phyloP scores from a whole-genome alignment of 1,140 invertebrate genomes.

The Drosophila santomea region DNA sequence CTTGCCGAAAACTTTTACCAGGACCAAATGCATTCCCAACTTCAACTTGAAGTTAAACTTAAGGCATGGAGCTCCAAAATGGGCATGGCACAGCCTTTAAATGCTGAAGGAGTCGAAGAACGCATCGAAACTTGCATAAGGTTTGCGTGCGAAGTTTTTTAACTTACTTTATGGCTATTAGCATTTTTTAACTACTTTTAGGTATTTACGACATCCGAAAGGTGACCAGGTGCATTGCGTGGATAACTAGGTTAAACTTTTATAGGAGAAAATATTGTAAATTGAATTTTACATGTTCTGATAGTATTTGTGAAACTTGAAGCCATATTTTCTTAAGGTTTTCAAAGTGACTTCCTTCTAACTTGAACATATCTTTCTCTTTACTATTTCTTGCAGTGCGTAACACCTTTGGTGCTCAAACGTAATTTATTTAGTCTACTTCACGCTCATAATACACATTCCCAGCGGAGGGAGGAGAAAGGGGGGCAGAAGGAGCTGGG shows the following conservation, averaged over 20 bases:
- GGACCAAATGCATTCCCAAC: slow-evolving; percentile 65
- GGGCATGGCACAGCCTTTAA: slow-evolving; percentile 34
- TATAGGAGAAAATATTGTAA: background rate
- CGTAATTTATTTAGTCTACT: slow-evolving; percentile 82
- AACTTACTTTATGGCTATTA: slow-evolving; percentile 75
- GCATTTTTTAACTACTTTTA: slow-evolving; percentile 66
- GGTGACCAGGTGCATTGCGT: slow-evolving; percentile 54
- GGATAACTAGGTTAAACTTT: background rate
- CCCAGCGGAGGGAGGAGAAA: background rate
- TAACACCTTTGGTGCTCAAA: slow-evolving; percentile 75
- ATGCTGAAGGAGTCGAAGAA: slow-evolving; percentile 33
- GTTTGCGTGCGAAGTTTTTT: slow-evolving; percentile 43
- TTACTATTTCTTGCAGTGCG: slow-evolving; percentile 30
- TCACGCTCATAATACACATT: slow-evolving; percentile 77
- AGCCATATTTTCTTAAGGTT: too few species aligned
- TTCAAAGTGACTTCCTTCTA: too few species aligned
- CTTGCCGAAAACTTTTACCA: slow-evolving; percentile 78
- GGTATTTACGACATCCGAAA: slow-evolving; percentile 61
- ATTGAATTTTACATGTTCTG: background rate
- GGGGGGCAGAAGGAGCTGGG: background rate
- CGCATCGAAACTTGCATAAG: slow-evolving; percentile 61
- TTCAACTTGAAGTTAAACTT: slow-evolving; percentile 36
- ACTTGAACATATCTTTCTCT: background rate
- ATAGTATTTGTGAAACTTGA: too few species aligned
- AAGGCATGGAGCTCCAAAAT: slow-evolving; percentile 6